phyloP scores from a whole-genome alignment of 1,140 invertebrate species.

The Nasonia vitripennis region DNA sequence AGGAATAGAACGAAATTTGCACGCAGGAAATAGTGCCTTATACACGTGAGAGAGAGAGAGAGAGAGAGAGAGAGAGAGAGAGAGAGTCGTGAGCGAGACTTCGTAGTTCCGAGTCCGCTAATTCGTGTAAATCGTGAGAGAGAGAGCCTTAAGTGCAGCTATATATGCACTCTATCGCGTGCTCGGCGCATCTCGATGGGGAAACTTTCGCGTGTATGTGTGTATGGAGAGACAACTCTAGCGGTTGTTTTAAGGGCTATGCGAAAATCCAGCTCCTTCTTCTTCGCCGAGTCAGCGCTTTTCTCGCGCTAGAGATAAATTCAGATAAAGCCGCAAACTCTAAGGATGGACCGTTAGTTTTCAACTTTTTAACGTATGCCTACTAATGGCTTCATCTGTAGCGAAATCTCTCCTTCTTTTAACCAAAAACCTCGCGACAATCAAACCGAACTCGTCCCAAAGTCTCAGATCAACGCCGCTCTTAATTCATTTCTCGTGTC shows the following conservation, averaged over 20 bases:
- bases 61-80: too few species aligned
- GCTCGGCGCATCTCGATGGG: not conserved
- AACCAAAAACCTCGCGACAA: too few species aligned
- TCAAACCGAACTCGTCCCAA: not conserved
- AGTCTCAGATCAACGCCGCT: not conserved
- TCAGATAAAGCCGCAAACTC: not conserved
- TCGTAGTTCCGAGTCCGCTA: not conserved
- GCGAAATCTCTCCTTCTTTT: too few species aligned
- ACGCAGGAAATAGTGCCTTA: not conserved
- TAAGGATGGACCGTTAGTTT: not conserved
- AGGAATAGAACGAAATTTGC: not conserved
- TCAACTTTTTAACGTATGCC: not conserved
- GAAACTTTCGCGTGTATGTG: not conserved
- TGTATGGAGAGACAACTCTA: not conserved
- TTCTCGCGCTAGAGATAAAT: not conserved
- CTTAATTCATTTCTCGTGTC: constrained; percentile 37
- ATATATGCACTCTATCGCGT: not conserved
- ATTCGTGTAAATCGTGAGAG: constrained; percentile 1
- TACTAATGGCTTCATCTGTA: not conserved
- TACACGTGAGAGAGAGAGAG: not conserved
- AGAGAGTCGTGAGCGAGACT: not conserved
- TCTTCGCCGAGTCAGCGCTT: not conserved
- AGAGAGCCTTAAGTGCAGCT: not conserved
- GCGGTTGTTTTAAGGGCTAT: not conserved
- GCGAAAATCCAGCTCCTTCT: not conserved